phyloP scores from a whole-genome alignment of 2,888 invertebrate genomes.

The Sylvicola cinctus region DNA sequence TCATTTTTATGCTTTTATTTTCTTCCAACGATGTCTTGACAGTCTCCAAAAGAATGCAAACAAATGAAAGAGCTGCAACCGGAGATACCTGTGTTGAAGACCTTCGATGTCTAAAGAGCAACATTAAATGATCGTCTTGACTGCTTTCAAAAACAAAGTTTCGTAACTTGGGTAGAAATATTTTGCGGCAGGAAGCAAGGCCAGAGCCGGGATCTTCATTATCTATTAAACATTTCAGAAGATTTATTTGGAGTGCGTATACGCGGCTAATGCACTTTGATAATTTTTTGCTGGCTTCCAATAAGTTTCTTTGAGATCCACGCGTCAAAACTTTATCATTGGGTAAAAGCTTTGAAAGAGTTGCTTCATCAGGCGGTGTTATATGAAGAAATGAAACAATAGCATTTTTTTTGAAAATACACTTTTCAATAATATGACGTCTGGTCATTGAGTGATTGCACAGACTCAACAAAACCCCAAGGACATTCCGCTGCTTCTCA shows the following conservation, averaged over 20 bases:
- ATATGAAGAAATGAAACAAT: constrained; percentile 21
- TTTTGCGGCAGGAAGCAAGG: constrained; percentile 46
- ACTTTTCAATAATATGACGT: constrained; percentile 28
- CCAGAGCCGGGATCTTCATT: constrained; percentile 41
- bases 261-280: constrained; percentile 16
- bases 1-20: constrained; percentile 13
- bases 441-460: constrained; percentile 29
- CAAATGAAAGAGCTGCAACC: constrained; percentile 21
- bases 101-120: constrained; percentile 19
- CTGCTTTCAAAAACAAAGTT: constrained; percentile 41
- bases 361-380: constrained; percentile 21
- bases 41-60: constrained; percentile 19
- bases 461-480: constrained; percentile 27
- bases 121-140: constrained; percentile 33
- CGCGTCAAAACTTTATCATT: constrained; percentile 22
- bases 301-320: constrained; percentile 19
- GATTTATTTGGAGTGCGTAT: constrained; percentile 19
- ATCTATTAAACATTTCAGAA: constrained; percentile 33
- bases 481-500: constrained; percentile 25
- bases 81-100: constrained; percentile 21
- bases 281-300: constrained; percentile 17
- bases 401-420: constrained; percentile 29
- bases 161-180: constrained; percentile 52
- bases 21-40: constrained; percentile 14
- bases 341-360: constrained; percentile 19